Percentiles rank a stretch among this genome's conserved stretches.
Conservation (phyloP, 1,140 invertebrate species). For the Macrobrachium nipponense region DNA sequence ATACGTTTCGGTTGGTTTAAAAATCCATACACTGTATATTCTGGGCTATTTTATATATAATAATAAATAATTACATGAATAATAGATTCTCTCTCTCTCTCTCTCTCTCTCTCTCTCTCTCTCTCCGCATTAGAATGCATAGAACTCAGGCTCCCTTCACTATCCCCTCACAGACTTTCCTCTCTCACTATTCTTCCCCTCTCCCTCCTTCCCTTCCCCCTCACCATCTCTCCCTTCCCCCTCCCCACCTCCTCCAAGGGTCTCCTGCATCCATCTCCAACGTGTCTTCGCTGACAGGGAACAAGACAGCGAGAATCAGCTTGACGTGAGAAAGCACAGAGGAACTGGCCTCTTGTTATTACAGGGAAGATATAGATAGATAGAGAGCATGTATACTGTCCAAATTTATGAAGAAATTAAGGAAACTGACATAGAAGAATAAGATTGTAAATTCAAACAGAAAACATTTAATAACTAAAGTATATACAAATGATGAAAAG, state of each 20-base stretch:
- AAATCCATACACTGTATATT: too few relatives aligned
- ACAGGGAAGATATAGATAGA: too few relatives aligned
- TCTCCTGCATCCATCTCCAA: neutral
- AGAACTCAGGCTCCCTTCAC: neutral
- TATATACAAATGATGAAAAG: too few relatives aligned
- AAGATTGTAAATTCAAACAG: too few relatives aligned
- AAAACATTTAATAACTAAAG: too few relatives aligned
- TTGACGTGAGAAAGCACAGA: neutral
- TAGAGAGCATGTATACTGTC: too few relatives aligned
- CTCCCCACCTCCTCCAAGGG: conserved; percentile 3
- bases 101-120: neutral
- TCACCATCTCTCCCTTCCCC: conserved; percentile 8
- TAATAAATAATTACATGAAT: too few relatives aligned
- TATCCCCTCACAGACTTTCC: neutral
- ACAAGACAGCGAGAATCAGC: neutral
- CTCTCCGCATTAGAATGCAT: too few relatives aligned
- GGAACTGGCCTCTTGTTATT: neutral
- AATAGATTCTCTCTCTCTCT: too few relatives aligned
- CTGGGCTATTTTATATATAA: neutral
- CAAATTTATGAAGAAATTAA: too few relatives aligned
- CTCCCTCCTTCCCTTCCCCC: neutral
- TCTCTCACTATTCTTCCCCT: neutral
- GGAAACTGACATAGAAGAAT: too few relatives aligned
- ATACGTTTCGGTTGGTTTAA: too few relatives aligned
- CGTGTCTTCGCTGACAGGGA: neutral